Evolutionary conservation across 2,888 invertebrate genomes (phyloP).

Genomic region (Yponomeuta cagnagella): DNA sequence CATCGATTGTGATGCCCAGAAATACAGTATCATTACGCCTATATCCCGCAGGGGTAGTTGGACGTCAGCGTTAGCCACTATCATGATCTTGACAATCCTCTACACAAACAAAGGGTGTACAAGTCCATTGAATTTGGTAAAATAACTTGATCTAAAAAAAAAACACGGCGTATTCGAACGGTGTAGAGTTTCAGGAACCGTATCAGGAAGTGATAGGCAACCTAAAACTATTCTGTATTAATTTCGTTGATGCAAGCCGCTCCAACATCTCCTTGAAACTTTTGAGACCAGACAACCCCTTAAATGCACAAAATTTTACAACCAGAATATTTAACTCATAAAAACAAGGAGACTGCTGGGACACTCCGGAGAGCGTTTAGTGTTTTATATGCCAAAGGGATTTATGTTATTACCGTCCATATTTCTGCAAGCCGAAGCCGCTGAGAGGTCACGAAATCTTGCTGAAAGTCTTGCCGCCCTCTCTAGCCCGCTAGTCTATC

Average conservation of each 20-base stretch:
- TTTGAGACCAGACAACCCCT: slow-evolving; percentile 42
- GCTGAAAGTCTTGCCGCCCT: slow-evolving; percentile 36
- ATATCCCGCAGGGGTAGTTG: too few relatives aligned
- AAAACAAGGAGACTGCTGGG: slow-evolving; percentile 48
- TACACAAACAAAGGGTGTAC: too few relatives aligned
- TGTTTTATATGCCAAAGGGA: slow-evolving; percentile 76
- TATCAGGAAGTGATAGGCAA: background rate
- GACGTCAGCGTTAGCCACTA: too few relatives aligned
- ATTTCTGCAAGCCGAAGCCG: slow-evolving; percentile 72
- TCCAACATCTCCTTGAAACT: slow-evolving; percentile 22
- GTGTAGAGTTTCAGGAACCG: too few relatives aligned
- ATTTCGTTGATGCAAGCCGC: background rate
- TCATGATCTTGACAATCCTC: too few relatives aligned
- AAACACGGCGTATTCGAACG: too few relatives aligned
- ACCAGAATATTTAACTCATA: slow-evolving; percentile 43
- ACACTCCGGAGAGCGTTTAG: slow-evolving; percentile 71
- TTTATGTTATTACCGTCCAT: slow-evolving; percentile 76
- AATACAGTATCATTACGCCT: too few relatives aligned
- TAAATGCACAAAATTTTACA: slow-evolving; percentile 49
- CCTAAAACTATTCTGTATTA: background rate
- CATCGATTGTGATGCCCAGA: too few relatives aligned
- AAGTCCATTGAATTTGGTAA: too few relatives aligned
- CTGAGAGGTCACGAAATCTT: slow-evolving; percentile 75
- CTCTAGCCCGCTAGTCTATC: slow-evolving; percentile 25
- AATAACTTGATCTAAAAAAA: too few relatives aligned